Evolutionary conservation across 2,888 invertebrate genomes (phyloP), one percentile per base, ranked within the genome.

Genomic region (Eremobia ochroleuca): DNA sequence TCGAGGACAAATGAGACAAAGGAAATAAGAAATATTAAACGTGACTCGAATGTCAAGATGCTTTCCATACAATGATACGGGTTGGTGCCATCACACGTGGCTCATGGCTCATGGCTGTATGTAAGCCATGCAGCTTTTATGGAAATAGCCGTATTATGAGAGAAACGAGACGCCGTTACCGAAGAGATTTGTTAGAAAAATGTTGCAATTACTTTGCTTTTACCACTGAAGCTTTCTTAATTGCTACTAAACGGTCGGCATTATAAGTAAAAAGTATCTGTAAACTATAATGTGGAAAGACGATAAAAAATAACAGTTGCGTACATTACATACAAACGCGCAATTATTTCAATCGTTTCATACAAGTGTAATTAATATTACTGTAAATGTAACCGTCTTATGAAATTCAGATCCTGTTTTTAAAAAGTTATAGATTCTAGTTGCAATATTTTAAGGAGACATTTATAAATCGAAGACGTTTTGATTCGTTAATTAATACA

Each of bases 21-120:
- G 93, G 93, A 95, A 96, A 96, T 96, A 96, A 96, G 96, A 96
- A 96, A 96, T 96, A 96, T 95, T 95, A 94, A 94, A 96, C 96
- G 96, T 96, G 96, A 96, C 96, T 93, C 71, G 95, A 95, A 95
- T 94, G 91, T 92, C 90, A 94, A 95, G 92, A 92, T 87, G 89
- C 89, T 95, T 93, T 93, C 93, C 94, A 95, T 95, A 93, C 93
- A 92, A 92, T 92, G 91, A 91, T 89, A 92, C 91, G 92, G 90
- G 91, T 87, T 89, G 90, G 71, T 81, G 90, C 90, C 92, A 91
- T 91, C 91, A 91, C 91, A 93, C 92, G 92, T 90, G 91, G 88
- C 88, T 91, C 92, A 91, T 90, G 91, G 88, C 88, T 91, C 92
- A 91, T 90, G 91, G 88, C 84, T 91, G 87, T 91, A 92, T 93